Evolutionary conservation across 1,140 invertebrate species (phyloP).

Genomic region (Ctenoplectra terminalis): DNA sequence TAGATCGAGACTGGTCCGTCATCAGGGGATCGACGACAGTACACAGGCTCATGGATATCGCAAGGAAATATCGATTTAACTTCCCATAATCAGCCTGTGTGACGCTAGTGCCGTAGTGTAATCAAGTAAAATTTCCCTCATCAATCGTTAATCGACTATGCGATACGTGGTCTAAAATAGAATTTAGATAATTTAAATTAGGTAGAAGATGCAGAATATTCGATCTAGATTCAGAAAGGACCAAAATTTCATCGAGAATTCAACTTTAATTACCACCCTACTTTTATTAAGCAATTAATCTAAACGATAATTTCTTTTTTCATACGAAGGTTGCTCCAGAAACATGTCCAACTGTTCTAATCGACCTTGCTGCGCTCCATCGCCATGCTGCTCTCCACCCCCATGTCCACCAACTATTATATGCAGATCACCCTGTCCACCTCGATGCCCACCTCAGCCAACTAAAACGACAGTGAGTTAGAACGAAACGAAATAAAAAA

Average conservation of each 20-base stretch:
- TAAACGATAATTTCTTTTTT: neutral
- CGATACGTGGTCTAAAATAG: neutral
- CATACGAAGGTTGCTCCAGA: neutral
- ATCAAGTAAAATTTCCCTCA: slow-evolving; percentile 17
- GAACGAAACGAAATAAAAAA: neutral
- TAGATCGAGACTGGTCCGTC: neutral
- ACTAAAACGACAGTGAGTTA: slow-evolving; percentile 59
- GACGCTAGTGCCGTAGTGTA: neutral
- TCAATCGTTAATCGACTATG: neutral
- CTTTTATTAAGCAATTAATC: neutral
- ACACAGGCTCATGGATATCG: neutral
- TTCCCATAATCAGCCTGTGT: neutral
- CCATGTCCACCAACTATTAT: slow-evolving; percentile 9
- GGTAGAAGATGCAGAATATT: neutral
- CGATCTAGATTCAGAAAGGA: neutral
- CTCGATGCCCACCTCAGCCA: slow-evolving; percentile 38
- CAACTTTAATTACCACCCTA: too few relatives aligned
- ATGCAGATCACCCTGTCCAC: slow-evolving; percentile 49
- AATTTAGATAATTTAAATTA: neutral
- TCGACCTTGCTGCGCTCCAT: neutral
- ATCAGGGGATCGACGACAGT: slow-evolving; percentile 12
- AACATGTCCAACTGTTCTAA: neutral
- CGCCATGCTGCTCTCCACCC: neutral
- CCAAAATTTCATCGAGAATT: neutral
- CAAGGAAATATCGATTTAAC: slow-evolving; percentile 12